These are phyloP conservation scores for Gracilinanus agilis DNA, from an alignment of 2,113 vertebrate species.

Conservation along the genomic window DNA sequence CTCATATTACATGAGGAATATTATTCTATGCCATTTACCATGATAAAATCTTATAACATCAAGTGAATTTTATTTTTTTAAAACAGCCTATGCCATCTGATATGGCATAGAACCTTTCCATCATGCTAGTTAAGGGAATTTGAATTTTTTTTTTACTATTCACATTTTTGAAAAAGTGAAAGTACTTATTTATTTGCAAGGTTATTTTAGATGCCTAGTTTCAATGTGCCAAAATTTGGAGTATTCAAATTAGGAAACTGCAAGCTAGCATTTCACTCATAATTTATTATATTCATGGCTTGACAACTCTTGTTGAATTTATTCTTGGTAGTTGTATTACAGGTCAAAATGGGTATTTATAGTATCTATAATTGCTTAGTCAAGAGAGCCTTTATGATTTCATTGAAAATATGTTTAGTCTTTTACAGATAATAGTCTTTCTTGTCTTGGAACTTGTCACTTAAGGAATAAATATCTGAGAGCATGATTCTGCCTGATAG, in stretches of 20 bases:
- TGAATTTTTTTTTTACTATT: conserved; percentile 39
- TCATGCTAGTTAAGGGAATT: conserved; percentile 30
- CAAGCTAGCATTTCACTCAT: conserved; percentile 16
- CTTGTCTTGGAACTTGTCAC: conserved; percentile 28
- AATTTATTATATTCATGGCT: not conserved
- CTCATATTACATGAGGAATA: not conserved
- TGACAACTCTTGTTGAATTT: conserved; percentile 9
- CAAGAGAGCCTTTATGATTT: conserved; percentile 3
- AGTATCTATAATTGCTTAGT: not conserved
- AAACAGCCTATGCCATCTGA: conserved; percentile 14
- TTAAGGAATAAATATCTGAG: not conserved
- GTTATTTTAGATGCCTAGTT: conserved; percentile 33
- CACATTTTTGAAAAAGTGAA: conserved; percentile 34
- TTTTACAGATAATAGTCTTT: conserved; percentile 49
- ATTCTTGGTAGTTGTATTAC: conserved; percentile 34
- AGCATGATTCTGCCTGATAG: conserved; percentile 3
- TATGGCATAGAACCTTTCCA: not conserved
- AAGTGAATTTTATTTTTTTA: not conserved
- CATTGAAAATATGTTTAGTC: conserved; percentile 55
- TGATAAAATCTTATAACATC: not conserved
- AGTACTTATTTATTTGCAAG: not conserved
- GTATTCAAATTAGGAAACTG: not conserved
- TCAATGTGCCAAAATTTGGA: conserved; percentile 20
- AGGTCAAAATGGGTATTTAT: not conserved
- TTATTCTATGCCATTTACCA: not conserved